Evolutionary conservation across 2,113 vertebrate species (phyloP).

Genomic region (Eleginops maclovinus): DNA sequence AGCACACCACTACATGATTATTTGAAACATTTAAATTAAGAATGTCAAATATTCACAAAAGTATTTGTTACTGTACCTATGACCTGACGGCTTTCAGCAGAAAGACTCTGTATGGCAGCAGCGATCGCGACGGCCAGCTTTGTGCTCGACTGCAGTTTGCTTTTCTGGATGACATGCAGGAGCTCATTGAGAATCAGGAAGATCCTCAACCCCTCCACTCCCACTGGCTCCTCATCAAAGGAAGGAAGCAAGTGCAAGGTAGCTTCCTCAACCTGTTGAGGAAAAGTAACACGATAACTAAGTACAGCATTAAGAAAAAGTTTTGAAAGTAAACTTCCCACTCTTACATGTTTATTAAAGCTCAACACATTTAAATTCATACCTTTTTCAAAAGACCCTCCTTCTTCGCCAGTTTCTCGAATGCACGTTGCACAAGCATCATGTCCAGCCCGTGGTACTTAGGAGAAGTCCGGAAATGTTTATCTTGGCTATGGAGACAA

Average conservation of each 20-base stretch:
- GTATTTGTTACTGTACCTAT: slow-evolving; percentile 56
- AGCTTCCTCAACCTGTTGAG: slow-evolving; percentile 46
- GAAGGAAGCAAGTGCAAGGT: slow-evolving; percentile 35
- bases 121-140: slow-evolving; percentile 41
- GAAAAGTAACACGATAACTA: neutral
- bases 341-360: neutral
- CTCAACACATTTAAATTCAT: neutral
- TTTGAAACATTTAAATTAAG: neutral
- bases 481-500: slow-evolving; percentile 55
- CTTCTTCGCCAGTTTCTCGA: slow-evolving; percentile 62
- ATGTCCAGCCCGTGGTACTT: slow-evolving; percentile 65
- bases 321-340: neutral
- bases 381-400: slow-evolving; percentile 54
- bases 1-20: neutral
- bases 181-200: slow-evolving; percentile 72
- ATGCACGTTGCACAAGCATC: slow-evolving; percentile 39
- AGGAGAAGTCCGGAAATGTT: slow-evolving; percentile 70
- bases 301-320: neutral
- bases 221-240: slow-evolving; percentile 20
- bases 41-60: neutral
- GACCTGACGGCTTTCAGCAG: slow-evolving; percentile 46
- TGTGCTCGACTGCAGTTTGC: neutral
- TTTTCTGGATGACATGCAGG: slow-evolving; percentile 45
- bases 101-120: slow-evolving; percentile 42
- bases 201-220: slow-evolving; percentile 69